These are phyloP conservation scores for Monopis laevigella DNA, from an alignment of 2,888 invertebrate species.

Conservation along the genomic window DNA sequence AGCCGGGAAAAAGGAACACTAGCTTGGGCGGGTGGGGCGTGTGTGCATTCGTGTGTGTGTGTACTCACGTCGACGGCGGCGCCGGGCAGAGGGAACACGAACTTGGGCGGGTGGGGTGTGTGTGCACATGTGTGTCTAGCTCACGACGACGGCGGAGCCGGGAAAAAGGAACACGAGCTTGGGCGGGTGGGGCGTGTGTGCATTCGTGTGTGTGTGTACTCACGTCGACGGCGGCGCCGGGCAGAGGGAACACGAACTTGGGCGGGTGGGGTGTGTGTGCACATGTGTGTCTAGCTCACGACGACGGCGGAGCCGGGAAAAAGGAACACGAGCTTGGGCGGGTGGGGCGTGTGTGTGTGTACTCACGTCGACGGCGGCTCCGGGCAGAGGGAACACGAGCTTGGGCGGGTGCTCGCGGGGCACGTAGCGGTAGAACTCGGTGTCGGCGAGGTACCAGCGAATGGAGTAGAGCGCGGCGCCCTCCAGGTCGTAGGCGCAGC, in stretches of 20 bases:
- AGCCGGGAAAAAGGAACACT: too few species aligned
- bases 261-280: too few species aligned
- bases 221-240: constrained; percentile 77
- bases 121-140: too few species aligned
- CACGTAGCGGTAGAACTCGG: constrained; percentile 80
- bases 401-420: constrained; percentile 77
- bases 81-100: constrained; percentile 73
- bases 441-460: constrained; percentile 77
- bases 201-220: constrained; percentile 49
- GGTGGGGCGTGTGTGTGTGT: neutral
- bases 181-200: too few species aligned
- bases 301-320: too few species aligned
- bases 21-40: too few species aligned
- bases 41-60: too few species aligned
- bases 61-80: constrained; percentile 78
- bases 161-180: too few species aligned
- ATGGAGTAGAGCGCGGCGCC: constrained; percentile 75
- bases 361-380: constrained; percentile 79
- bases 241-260: constrained; percentile 72
- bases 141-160: too few species aligned
- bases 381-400: constrained; percentile 72
- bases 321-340: too few species aligned
- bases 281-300: too few species aligned
- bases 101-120: constrained; percentile 75
- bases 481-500: constrained; percentile 69